These are phyloP conservation scores for Kryptolebias marmoratus DNA, from an alignment of 2,113 vertebrate species.

Conservation along the genomic window DNA sequence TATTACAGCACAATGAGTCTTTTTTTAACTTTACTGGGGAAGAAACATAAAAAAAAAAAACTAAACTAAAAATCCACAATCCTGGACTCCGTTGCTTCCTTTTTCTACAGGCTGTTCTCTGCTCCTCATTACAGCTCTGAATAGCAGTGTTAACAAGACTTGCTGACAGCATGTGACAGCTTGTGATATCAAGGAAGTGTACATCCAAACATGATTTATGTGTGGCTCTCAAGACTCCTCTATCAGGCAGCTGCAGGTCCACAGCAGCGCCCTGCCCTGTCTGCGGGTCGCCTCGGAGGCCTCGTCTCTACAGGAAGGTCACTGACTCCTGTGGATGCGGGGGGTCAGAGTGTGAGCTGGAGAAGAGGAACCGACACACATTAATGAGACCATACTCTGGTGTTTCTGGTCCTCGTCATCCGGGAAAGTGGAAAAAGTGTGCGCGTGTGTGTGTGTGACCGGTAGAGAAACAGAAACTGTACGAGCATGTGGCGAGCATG, in stretches of 20 bases:
- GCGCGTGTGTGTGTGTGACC: conserved; percentile 23
- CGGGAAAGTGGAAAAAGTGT: conserved; percentile 51
- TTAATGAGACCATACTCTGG: conserved; percentile 76
- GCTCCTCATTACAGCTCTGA: conserved; percentile 74
- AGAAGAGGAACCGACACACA: conserved; percentile 64
- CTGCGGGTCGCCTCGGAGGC: conserved; percentile 54
- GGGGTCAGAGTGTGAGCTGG: conserved; percentile 63
- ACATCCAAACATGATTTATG: conserved; percentile 80
- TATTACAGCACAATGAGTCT: conserved; percentile 40
- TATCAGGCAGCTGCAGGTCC: conserved; percentile 66
- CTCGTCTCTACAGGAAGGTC: conserved; percentile 72
- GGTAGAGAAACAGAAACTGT: conserved; percentile 35
- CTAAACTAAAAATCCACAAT: conserved; percentile 40
- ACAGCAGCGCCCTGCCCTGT: conserved; percentile 50
- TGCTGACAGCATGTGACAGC: conserved; percentile 76
- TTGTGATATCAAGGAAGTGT: conserved; percentile 70
- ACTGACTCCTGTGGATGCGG: conserved; percentile 59
- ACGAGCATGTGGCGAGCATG: conserved; percentile 24
- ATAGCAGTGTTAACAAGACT: conserved; percentile 71
- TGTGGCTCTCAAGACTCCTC: conserved; percentile 60
- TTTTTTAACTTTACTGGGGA: conserved; percentile 26
- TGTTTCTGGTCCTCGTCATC: conserved; percentile 56
- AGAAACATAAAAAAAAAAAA: conserved; percentile 16
- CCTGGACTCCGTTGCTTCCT: conserved; percentile 47
- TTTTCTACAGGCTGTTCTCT: conserved; percentile 56